Conservation (phyloP, 2,888 invertebrate species). For the Xylophagus ater region DNA sequence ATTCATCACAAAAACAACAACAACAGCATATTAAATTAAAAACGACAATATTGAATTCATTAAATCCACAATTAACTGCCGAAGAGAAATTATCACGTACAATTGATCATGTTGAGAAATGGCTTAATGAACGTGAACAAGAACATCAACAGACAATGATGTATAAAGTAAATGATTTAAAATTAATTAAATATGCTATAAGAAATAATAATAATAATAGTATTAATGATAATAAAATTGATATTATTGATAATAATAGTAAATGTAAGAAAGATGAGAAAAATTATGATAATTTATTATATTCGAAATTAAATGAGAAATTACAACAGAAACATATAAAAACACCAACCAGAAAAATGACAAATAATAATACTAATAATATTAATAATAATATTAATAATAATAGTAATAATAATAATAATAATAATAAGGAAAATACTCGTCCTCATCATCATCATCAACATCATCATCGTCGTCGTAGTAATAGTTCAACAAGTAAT, state of each 20-base stretch:
- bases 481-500: conserved; percentile 17
- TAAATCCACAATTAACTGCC: conserved; percentile 25
- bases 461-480: conserved; percentile 9
- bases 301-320: conserved; percentile 36
- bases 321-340: conserved; percentile 27
- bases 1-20: conserved; percentile 15
- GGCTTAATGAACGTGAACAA: conserved; percentile 34
- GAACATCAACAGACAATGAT: too few relatives aligned
- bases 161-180: conserved; percentile 16
- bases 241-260: too few relatives aligned
- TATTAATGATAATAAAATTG: too few relatives aligned
- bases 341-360: conserved; percentile 13
- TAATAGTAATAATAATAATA: conserved; percentile 8
- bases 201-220: not conserved
- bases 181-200: conserved; percentile 12
- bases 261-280: conserved; percentile 31
- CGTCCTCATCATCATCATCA: conserved; percentile 23
- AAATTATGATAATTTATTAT: conserved; percentile 35
- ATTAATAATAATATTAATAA: conserved; percentile 5
- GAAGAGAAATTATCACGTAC: conserved; percentile 27
- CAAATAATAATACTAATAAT: conserved; percentile 15
- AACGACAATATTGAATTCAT: conserved; percentile 25
- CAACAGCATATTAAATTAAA: conserved; percentile 28
- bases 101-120: conserved; percentile 42
- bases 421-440: conserved; percentile 18